Evolutionary conservation across 2,797 vertebrate species (phyloP), one percentile per base, ranked within the genome.

Genomic region (Nannoperca obscura): DNA sequence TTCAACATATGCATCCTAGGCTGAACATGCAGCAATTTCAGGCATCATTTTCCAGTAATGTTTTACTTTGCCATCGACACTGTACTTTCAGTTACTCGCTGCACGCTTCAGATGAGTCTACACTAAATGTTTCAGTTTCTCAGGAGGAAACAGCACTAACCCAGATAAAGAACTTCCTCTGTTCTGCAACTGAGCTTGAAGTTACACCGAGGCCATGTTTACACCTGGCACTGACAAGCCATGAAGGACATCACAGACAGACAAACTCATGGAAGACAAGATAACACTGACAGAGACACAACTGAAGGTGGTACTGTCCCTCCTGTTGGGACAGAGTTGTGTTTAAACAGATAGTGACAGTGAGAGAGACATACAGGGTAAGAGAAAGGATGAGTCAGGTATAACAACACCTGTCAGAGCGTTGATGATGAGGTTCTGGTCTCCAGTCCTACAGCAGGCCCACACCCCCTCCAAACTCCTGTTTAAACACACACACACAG

Each of bases 351-450:
- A 9, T 52, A n/a, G 49, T 12, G 69, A 62, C 44, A 54, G 24
- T 7, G 20, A 49, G 30, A 47, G 40, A 71, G 11, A 71, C 38
- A 0, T 46, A 17, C 3, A 57, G 38, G 22, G 27, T n/a, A 9
- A 80, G 47, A 47, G 5, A 73, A 36, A 61, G 67, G 55, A 79
- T 82, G 66, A 87, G 50, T 81, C 63, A 79, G 76, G 30, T 85
- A 77, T 66, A 85, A 87, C 69, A 58, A 27, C 67, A 94, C 93
- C 93, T 94, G 80, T 72, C 75, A 79, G 72, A 75, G 32, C 34
- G 34, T 27, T 78, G 77, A 66, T 77, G 88, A 76, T 76, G 89
- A 90, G 73, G 71, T 78, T 82, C 60, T 81, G 83, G 66, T 88
- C 68, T 85, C 40, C 69, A 52, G 84, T 86, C 46, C 74, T 82